These are phyloP conservation scores for Marronus borbonicus DNA, from an alignment of 2,888 invertebrate species.

Conservation along the genomic window DNA sequence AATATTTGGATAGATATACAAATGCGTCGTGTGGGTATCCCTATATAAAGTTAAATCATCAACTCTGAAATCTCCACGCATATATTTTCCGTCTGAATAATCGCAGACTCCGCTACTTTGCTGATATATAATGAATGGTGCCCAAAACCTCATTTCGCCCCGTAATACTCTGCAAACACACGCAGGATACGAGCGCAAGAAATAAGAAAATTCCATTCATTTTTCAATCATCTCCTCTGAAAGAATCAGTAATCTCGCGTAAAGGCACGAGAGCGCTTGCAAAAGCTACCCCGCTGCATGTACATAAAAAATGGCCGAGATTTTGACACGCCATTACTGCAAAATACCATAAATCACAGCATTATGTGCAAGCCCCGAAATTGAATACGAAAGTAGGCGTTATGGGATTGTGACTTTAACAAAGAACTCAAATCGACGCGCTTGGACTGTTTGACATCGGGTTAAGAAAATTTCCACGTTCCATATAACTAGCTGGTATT, in stretches of 20 bases:
- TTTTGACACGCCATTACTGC: constrained; percentile 33
- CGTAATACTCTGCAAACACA: constrained; percentile 9
- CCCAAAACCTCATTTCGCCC: constrained; percentile 7
- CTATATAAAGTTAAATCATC: too few species aligned
- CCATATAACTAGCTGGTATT: too few species aligned
- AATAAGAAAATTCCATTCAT: constrained; percentile 25
- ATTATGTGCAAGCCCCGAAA: background rate
- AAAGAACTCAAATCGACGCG: constrained; percentile 1
- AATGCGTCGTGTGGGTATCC: too few species aligned
- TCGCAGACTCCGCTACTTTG: background rate
- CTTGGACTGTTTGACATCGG: background rate
- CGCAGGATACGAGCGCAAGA: background rate
- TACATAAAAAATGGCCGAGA: constrained; percentile 10
- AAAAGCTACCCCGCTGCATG: background rate
- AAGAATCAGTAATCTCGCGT: background rate
- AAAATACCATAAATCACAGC: constrained; percentile 20
- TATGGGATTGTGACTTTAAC: background rate
- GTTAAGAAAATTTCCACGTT: background rate
- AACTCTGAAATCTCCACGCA: too few species aligned
- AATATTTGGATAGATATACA: too few species aligned
- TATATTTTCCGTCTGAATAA: too few species aligned
- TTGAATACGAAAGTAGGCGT: background rate
- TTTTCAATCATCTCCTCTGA: constrained; percentile 8
- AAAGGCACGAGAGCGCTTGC: background rate
- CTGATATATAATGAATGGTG: constrained; percentile 12